A percentile compares a stretch with the other conserved stretches of the same genome.
Evolutionary conservation across 2,888 invertebrate species (phyloP).

Genomic region (Ectemnius continuus): DNA sequence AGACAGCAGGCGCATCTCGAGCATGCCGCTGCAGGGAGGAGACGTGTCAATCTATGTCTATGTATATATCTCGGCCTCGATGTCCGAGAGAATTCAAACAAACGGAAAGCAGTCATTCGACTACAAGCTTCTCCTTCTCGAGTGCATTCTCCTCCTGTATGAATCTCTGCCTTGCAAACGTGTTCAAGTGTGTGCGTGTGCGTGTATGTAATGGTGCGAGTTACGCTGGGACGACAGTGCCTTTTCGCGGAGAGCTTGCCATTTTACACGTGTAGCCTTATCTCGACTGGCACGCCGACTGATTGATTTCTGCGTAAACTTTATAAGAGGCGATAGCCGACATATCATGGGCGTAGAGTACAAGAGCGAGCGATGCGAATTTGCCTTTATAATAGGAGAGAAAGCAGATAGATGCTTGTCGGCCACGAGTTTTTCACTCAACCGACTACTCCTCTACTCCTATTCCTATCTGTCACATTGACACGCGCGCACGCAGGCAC

Average conservation of each 20-base stretch:
- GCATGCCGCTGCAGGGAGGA: too few relatives aligned
- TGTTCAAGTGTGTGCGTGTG: too few relatives aligned
- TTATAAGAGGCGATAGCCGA: background rate
- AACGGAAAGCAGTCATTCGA: background rate
- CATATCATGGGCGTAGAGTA: background rate
- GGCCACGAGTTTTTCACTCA: background rate
- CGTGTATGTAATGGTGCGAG: too few relatives aligned
- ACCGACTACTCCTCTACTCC: background rate
- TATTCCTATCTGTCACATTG: too few relatives aligned
- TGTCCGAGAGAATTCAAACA: background rate
- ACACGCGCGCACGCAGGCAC: too few relatives aligned
- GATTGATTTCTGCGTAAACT: conserved; percentile 9
- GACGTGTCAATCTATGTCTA: too few relatives aligned
- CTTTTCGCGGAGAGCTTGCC: background rate
- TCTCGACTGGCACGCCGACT: background rate
- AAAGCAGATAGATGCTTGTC: background rate
- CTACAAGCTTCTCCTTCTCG: background rate
- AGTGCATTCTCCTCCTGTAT: background rate
- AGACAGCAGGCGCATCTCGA: background rate
- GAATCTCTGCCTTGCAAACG: background rate
- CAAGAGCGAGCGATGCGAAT: background rate
- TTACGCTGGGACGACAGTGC: background rate
- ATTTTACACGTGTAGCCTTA: conserved; percentile 10
- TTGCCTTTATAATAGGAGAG: conserved; percentile 7
- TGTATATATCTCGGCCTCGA: too few relatives aligned